Conservation (phyloP, 2,888 invertebrate species). For the Polyommatus icarus region DNA sequence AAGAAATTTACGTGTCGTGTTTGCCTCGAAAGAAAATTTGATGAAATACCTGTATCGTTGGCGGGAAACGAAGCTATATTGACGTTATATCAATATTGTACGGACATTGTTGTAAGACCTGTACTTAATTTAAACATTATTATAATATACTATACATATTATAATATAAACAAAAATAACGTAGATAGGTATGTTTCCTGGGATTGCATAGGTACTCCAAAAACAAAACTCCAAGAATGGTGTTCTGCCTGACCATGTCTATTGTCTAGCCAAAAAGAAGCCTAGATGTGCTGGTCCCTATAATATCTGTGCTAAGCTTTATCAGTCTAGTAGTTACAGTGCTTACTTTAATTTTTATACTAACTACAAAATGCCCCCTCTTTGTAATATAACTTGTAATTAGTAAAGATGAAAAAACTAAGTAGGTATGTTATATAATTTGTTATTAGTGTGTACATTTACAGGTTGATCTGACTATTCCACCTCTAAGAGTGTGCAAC, state of each 20-base stretch:
- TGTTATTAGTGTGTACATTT: not conserved
- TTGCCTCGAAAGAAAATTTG: constrained; percentile 47
- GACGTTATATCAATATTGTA: constrained; percentile 50
- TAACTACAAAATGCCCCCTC: not conserved
- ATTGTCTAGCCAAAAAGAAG: too few species aligned
- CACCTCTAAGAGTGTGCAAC: constrained; percentile 38
- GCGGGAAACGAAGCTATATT: constrained; percentile 46
- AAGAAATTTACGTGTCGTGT: constrained; percentile 48
- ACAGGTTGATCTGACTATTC: constrained; percentile 26
- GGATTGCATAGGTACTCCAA: not conserved
- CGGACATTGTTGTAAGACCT: constrained; percentile 55
- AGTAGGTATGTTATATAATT: too few species aligned
- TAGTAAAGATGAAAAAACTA: too few species aligned
- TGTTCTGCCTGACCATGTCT: not conserved
- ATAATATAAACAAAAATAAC: too few species aligned
- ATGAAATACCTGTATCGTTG: constrained; percentile 41
- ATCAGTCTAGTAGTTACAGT: not conserved
- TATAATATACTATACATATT: not conserved
- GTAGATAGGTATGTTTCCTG: too few species aligned
- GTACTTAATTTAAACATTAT: not conserved
- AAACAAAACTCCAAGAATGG: not conserved
- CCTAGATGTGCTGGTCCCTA: too few species aligned
- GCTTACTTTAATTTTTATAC: not conserved
- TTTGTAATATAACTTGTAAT: too few species aligned
- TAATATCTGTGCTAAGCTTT: not conserved